Base-by-base conservation (phyloP, 2,113 vertebrate species). In the Grus americana region DNA sequence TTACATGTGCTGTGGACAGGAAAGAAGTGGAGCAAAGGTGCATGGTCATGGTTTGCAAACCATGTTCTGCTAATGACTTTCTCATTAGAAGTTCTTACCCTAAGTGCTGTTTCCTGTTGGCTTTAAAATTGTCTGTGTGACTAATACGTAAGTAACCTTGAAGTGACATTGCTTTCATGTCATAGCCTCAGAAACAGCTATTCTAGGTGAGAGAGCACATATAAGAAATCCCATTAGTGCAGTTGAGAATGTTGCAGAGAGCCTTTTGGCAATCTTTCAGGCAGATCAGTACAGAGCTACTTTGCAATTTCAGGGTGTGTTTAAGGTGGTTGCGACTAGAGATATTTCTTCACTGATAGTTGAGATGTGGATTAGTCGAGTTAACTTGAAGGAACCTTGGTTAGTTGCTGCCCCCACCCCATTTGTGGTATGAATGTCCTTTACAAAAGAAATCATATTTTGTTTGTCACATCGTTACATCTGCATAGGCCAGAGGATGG, bases 41-140 rank as follows among this genome's bases (percentile, higher is more conserved):
- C 6, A 0, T n/a, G 47, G 72, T 70, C 92, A 76, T 91, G 84
- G 73, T 90, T 82, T 93, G 83, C 74, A 89, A 65, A 50, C 1
- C 68, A 81, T 36, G 40, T 68, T 94, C 57, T 93, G 83, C 72
- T 94, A 85, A 93, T 87, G 73, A 54, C 54, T 23, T 84, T 84
- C 63, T 76, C 1, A 0, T 90, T 75, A 62, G 21, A 79, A 79
- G 36, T 75, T 89, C 68, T 89, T 94, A 38, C 40, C 54, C 17
- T 74, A 57, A 89, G 74, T 63, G 24, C 86, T 44, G 4, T 57
- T 97, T 93, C 80, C 93, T 86, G 65, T 86, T 78, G 61, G 70
- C 73, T 89, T 92, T 75, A 76, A 68, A 87, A 66, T 46, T 46
- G 29, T 54, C 67, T 58, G 75, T 2, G 2, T 91, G 91, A 93